Evolutionary conservation across 2,888 invertebrate species (phyloP).

Genomic region (Rhamnusium bicolor): DNA sequence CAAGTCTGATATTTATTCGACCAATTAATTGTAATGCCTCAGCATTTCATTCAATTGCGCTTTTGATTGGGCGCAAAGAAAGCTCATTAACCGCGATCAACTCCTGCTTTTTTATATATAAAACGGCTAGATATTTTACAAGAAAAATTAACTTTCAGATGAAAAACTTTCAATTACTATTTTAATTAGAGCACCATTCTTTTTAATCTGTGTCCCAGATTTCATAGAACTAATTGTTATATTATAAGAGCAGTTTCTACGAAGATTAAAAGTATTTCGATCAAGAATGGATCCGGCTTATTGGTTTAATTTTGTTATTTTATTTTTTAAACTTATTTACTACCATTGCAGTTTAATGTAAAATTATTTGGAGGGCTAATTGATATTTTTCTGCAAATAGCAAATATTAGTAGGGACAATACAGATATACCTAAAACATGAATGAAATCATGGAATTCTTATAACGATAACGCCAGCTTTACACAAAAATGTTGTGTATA

Average conservation of each 20-base stretch:
- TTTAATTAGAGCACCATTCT: slow-evolving; percentile 13
- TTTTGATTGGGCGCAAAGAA: not conserved
- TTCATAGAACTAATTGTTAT: slow-evolving; percentile 1
- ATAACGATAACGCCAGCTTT: too few relatives aligned
- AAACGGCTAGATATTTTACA: not conserved
- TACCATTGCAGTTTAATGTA: too few relatives aligned
- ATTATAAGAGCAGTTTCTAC: not conserved
- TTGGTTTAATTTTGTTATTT: not conserved
- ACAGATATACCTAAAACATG: too few relatives aligned
- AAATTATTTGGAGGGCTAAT: too few relatives aligned
- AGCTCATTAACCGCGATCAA: slow-evolving; percentile 1
- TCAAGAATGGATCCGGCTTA: slow-evolving; percentile 2
- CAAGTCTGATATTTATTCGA: not conserved
- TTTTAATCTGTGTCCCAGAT: slow-evolving; percentile 13
- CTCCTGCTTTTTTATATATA: not conserved
- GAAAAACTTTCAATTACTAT: slow-evolving; percentile 13
- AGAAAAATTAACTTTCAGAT: not conserved
- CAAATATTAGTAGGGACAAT: too few relatives aligned
- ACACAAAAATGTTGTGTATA: too few relatives aligned
- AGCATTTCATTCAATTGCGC: not conserved
- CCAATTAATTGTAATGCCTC: not conserved
- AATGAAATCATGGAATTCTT: too few relatives aligned
- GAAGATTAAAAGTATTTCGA: slow-evolving; percentile 25
- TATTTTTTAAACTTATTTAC: not conserved
- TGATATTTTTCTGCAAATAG: too few relatives aligned